Base-by-base conservation (phyloP, 2,113 vertebrate genomes). In the Chaenogobius annularis region DNA sequence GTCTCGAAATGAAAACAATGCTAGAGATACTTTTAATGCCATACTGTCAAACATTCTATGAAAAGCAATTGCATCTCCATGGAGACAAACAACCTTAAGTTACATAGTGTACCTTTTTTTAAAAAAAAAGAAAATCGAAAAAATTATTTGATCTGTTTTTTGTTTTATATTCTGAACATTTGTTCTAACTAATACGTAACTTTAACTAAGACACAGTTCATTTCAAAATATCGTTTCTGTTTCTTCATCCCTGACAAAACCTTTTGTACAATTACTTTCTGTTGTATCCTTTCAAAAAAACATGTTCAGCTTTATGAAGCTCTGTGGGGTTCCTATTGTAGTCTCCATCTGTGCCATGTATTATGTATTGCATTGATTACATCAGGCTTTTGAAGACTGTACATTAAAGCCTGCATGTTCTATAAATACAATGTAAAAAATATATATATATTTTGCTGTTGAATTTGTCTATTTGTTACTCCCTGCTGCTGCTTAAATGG, bases 301-400 rank as follows among this genome's bases (percentile, higher is more conserved):
- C 50, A 4, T 50, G 17, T 17, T 22, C 10, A 20, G 10, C n/a
- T 55, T 22, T 55, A 20, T 55, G 54, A 20, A 22, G 55, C 55
- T 58, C 55, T 14, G 55, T 13, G 14, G 55, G 55, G 12, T 26
- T 58, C 55, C 54, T 11, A 55, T 58, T 26, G 55, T 26, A 22
- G 54, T 77, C 79, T 79, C 76, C 62, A 79, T 81, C 78, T 69
- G 55, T 35, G 43, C 10, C 66, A 79, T 86, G 58, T 72, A 84
- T 86, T 77, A 86, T 82, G 76, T 35, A 86, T 35, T 3, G 17
- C 77, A 82, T 66, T 59, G 78, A 79, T 72, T 74, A 56, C 71
- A 70, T 79, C 70, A 31, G 55, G 59, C 78, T 83, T n/a, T 86
- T 81, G 81, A 86, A 79, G 73, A 58, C 46, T 64, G 69, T 11